Evolutionary conservation across 2,797 vertebrate species (phyloP), one percentile per base, ranked within the genome.

Genomic region (Sciurus vulgaris): DNA sequence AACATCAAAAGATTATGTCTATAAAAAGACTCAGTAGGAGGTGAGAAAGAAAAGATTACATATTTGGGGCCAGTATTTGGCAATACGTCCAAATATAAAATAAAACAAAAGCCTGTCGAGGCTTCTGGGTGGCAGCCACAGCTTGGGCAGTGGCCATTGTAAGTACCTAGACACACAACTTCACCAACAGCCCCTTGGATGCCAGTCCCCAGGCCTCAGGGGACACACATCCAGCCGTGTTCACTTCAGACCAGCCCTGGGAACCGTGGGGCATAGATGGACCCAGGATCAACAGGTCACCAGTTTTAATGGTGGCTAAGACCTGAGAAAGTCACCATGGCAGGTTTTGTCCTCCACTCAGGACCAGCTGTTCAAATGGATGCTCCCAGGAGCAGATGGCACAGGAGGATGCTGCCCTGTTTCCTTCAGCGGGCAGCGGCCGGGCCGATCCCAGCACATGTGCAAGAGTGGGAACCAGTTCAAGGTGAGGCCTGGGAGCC

Each of bases 1-100:
- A 94, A 93, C 51, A 77, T 83, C 44, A 70, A 91, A 87, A 84
- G 63, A 72, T 76, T 74, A 74, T 59, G 44, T 61, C 13, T 18
- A 81, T 87, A 78, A 86, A 88, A 91, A 85, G 73, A 28, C 22
- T 91, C 59, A 79, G 0, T 44, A 51, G 44, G 28, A 73, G 63
- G 24, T 24, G 18, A 93, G 49, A 85, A 79, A 88, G 38, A 6
- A 54, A 88, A 14, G n/a, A n/a, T 44, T 86, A 77, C 2, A 84
- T 18, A 85, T 15, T 69, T 93, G 17, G 30, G 44, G 28, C 3
- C 13, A 77, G 76, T 70, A 38, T 33, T 94, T 82, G 54, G 13
- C 18, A 76, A 51, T 18, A 35, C 9, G 54, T 61, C 35, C 8
- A 59, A 92, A 83, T 89, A 65, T 47, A 47, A 94, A 90, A 41